Percentiles rank a stretch among this genome's conserved stretches.
Conservation (phyloP, 2,888 invertebrate species). For the Adineta ricciae region DNA sequence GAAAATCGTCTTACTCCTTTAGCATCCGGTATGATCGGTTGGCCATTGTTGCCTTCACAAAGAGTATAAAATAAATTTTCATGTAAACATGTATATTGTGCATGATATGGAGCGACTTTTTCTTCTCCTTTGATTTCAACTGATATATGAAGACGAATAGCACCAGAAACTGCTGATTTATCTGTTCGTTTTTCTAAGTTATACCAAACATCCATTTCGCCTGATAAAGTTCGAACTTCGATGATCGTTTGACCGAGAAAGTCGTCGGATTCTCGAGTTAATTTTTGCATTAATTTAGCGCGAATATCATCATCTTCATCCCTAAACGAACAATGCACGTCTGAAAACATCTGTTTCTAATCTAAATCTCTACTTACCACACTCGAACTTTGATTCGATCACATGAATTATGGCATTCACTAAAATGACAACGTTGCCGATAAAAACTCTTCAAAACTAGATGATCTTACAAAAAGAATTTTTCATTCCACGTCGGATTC, state of each 20-base stretch:
- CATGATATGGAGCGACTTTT: conserved; percentile 95
- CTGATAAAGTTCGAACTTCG: conserved; percentile 86
- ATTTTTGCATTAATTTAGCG: conserved; percentile 87
- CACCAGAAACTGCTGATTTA: conserved; percentile 98
- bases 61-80: conserved; percentile 95
- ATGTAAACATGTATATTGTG: conserved; percentile 97
- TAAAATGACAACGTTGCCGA: conserved; percentile 47
- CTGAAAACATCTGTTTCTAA: neutral
- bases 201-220: conserved; percentile 99
- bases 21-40: conserved; percentile 77
- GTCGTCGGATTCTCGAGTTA: conserved; percentile 96
- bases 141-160: conserved; percentile 93
- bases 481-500: conserved; percentile 99
- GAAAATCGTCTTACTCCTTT: conserved; percentile 57
- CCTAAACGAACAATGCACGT: neutral
- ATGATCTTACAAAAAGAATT: conserved; percentile 92
- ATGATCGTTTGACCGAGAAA: conserved; percentile 99
- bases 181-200: conserved; percentile 95
- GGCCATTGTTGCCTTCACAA: conserved; percentile 76
- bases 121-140: conserved; percentile 99
- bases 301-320: conserved; percentile 99
- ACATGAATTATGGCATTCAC: conserved; percentile 99
- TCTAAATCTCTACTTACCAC: conserved; percentile 55
- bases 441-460: conserved; percentile 20
- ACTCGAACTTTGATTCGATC: conserved; percentile 98